phyloP scores from a whole-genome alignment of 2,113 vertebrate species.

The Rynchops niger region DNA sequence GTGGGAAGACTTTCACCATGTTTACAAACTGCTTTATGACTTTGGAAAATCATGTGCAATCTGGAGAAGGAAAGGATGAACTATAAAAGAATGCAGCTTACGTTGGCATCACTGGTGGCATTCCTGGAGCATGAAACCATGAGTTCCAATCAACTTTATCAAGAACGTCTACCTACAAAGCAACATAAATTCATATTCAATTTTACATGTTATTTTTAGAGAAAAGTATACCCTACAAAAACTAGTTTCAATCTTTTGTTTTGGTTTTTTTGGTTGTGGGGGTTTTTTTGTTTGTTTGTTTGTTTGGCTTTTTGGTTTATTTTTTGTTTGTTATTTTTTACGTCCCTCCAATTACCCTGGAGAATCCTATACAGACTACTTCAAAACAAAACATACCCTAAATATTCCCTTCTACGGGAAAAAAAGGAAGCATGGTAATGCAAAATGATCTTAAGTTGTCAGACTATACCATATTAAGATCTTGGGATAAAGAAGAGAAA shows the following conservation, averaged over 20 bases:
- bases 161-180: conserved; percentile 85
- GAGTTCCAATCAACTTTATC: conserved; percentile 92
- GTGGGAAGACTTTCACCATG: neutral
- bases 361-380: neutral
- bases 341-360: neutral
- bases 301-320: no score
- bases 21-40: neutral
- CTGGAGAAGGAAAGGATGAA: neutral
- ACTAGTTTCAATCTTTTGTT: neutral
- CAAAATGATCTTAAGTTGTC: neutral
- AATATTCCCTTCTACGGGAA: neutral
- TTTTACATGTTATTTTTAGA: neutral
- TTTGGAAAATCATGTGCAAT: neutral
- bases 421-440: neutral
- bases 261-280: no score
- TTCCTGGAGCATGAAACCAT: conserved; percentile 92
- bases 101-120: conserved; percentile 89
- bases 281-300: no score
- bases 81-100: conserved; percentile 63
- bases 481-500: neutral
- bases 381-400: neutral
- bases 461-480: neutral
- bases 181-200: neutral
- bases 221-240: neutral
- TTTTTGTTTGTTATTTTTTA: no score